Evolutionary conservation across 1,140 invertebrate genomes (phyloP), one percentile per base, ranked within the genome.

Genomic region (Metaphire vulgaris): DNA sequence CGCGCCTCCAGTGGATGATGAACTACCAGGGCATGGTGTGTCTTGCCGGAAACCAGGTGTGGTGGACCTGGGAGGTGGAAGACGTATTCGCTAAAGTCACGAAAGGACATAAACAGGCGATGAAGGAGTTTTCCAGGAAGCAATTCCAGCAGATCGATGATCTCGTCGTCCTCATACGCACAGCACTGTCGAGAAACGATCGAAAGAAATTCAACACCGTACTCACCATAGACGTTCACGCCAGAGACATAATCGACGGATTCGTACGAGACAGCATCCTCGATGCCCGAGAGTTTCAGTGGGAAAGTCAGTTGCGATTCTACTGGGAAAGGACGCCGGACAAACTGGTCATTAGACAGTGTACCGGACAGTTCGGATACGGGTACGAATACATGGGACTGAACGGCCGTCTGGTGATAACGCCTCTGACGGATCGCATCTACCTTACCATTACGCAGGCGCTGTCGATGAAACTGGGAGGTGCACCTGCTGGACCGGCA

Each of bases 311-410:
- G 85, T 87, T 97, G 74, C 83, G 93, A 79, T 96, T 95, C 86
- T 96, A 96, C 83, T 96, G 94, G 94, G 86, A 91, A 1, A 92
- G 91, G 82, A 89, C 90, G 78, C 87, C 91, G 33, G 93, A 96
- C 83, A 92, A 93, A 80, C 83, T 95, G 2, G 89, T 90, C 83
- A 90, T 95, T 2, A 87, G 90, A 69, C 94, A 96, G 81, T 96
- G 93, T 83, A 93, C 92, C 0, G 93, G 92, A 34, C 84, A 87
- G 32, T 96, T 96, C 83, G 91, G 93, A 75, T 96, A 95, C 82
- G 94, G 94, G n/a, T 96, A 96, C 81, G 94, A 96, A 83, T 96
- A 96, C 82, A 95, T 96, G 93, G 95, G 95, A 0, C 86, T 96
- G 0, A 95, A 95, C 86, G 93, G 92, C 0, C 89, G 93, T 77